Evolutionary conservation across 2,113 vertebrate genomes (phyloP).

Genomic region (Aramus guarauna): DNA sequence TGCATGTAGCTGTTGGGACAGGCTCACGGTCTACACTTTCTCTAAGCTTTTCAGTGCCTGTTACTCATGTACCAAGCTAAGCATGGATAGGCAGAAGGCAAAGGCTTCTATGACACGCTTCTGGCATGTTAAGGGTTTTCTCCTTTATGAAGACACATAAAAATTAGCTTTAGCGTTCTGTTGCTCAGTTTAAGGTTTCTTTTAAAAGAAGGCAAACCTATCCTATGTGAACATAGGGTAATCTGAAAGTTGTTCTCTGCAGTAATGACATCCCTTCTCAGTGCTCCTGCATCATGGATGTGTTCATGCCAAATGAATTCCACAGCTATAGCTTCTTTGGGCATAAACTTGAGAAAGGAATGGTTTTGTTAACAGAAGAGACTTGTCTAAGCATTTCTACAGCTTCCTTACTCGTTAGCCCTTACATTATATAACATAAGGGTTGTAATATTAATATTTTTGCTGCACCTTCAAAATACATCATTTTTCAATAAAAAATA

Average conservation of each 20-base stretch:
- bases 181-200: not conserved
- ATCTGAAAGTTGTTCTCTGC: not conserved
- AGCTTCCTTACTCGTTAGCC: not conserved
- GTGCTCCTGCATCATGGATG: not conserved
- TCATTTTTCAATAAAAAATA: not conserved
- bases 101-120: not conserved
- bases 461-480: not conserved
- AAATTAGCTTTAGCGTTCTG: not conserved
- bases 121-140: not conserved
- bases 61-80: not conserved
- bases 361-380: not conserved
- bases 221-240: not conserved
- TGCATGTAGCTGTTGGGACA: not conserved
- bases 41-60: not conserved
- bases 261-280: not conserved
- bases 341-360: not conserved
- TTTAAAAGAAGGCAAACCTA: not conserved
- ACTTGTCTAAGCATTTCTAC: not conserved
- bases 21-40: not conserved
- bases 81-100: not conserved
- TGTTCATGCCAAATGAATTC: not conserved
- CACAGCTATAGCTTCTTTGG: not conserved
- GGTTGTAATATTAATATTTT: not conserved
- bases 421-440: not conserved
- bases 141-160: not conserved